Conservation (phyloP, 2,888 invertebrate species). For the Tanytarsus gracilentus region DNA sequence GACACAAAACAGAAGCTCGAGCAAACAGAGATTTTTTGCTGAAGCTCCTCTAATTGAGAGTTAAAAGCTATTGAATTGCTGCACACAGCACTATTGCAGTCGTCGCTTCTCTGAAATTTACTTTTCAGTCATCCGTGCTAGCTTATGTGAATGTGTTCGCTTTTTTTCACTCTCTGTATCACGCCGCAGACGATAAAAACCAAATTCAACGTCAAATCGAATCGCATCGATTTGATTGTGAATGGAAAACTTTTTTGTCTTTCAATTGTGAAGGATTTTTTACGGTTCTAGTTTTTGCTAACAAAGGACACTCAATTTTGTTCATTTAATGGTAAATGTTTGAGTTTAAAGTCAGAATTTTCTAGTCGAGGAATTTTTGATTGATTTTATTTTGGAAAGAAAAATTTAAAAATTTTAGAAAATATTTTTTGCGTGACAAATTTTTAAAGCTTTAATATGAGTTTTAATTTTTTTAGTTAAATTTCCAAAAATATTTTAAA, state of each 20-base stretch:
- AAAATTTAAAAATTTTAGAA: neutral
- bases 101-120: neutral
- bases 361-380: neutral
- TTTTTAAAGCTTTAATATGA: no score
- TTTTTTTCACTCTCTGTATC: no score
- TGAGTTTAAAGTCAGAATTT: neutral
- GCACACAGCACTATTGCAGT: neutral
- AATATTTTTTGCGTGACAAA: no score
- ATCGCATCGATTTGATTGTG: neutral
- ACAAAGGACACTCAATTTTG: neutral
- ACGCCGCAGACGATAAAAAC: neutral
- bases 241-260: no score
- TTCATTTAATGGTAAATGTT: neutral
- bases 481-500: no score
- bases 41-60: conserved; percentile 19
- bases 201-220: neutral
- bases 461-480: no score
- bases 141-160: no score
- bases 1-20: conserved; percentile 5
- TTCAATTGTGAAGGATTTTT: no score
- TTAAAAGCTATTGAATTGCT: conserved; percentile 5
- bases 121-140: conserved; percentile 5
- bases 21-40: neutral
- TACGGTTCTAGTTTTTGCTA: neutral
- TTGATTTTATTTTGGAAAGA: neutral